Percentiles rank a stretch among this genome's conserved stretches.
Evolutionary conservation across 2,888 invertebrate genomes (phyloP).

Genomic region (Ypsolopha sequella): DNA sequence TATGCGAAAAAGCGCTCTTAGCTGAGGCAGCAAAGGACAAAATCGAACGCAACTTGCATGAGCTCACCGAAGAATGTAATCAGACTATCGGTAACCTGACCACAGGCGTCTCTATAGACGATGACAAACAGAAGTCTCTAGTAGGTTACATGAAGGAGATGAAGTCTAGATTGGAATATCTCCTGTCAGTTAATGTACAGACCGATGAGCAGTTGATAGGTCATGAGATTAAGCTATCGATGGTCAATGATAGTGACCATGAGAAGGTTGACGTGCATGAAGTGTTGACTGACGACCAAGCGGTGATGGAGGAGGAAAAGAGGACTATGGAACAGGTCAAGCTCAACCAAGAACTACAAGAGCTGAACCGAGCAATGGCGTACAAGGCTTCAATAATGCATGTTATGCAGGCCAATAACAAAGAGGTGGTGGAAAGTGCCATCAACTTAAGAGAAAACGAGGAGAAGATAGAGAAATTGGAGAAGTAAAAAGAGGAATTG

Average conservation of each 20-base stretch:
- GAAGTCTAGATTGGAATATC: conserved; percentile 36
- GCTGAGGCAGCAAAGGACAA: conserved; percentile 79
- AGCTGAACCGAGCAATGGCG: conserved; percentile 77
- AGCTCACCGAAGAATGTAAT: conserved; percentile 72
- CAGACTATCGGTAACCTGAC: conserved; percentile 70
- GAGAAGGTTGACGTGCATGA: conserved; percentile 44
- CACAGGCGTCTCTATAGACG: conserved; percentile 37
- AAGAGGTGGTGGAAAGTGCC: conserved; percentile 64
- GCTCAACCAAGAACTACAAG: conserved; percentile 76
- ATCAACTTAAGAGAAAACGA: conserved; percentile 76
- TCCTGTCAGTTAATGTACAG: conserved; percentile 70
- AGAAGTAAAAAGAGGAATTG: conserved; percentile 82
- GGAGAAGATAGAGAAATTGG: conserved; percentile 75
- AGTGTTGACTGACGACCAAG: conserved; percentile 56
- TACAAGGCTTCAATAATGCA: conserved; percentile 74
- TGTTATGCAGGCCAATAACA: conserved; percentile 72
- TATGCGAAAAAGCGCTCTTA: conserved; percentile 78
- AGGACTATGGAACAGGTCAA: conserved; percentile 78
- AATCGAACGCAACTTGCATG: conserved; percentile 69
- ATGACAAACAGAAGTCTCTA: conserved; percentile 39
- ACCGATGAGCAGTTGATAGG: conserved; percentile 65
- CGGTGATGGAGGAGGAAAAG: conserved; percentile 74
- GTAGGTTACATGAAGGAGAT: conserved; percentile 58
- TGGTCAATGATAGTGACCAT: conserved; percentile 34
- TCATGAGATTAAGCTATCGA: conserved; percentile 55